These are phyloP conservation scores for Ginglymostoma cirratum DNA, from an alignment of 2,113 vertebrate species.

Conservation along the genomic window DNA sequence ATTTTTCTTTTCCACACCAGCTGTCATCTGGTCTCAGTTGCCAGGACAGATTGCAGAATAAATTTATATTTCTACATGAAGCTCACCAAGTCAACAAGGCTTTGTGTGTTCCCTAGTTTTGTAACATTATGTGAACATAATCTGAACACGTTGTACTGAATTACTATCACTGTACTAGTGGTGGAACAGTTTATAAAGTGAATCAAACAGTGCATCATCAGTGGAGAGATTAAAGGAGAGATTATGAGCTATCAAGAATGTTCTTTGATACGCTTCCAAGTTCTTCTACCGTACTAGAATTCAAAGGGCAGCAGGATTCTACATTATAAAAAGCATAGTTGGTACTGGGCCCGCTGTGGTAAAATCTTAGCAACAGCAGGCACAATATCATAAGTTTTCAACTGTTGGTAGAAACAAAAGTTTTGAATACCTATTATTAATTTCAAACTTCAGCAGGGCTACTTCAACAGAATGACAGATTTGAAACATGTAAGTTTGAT, in stretches of 20 bases:
- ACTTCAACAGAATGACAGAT: not conserved
- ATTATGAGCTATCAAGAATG: not conserved
- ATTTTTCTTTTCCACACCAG: not conserved
- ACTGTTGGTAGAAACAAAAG: not conserved
- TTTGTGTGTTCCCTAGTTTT: not conserved
- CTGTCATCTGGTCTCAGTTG: not conserved
- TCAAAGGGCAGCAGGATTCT: not conserved
- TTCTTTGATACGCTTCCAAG: not conserved
- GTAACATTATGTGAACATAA: not conserved
- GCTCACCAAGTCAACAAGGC: not conserved
- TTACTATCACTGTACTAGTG: not conserved
- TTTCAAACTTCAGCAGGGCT: not conserved
- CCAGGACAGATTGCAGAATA: not conserved
- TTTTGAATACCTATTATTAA: not conserved
- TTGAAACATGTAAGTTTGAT: not conserved
- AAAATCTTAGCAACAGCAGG: not conserved
- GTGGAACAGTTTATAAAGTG: not conserved
- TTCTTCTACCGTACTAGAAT: not conserved
- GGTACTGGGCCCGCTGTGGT: not conserved
- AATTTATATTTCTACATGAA: not conserved
- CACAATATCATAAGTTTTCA: not conserved
- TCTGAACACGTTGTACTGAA: not conserved
- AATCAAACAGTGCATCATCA: not conserved
- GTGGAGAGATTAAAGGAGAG: not conserved
- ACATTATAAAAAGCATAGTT: not conserved